Base-by-base conservation (phyloP, 1,140 invertebrate genomes). In the Drosophila persimilis region DNA sequence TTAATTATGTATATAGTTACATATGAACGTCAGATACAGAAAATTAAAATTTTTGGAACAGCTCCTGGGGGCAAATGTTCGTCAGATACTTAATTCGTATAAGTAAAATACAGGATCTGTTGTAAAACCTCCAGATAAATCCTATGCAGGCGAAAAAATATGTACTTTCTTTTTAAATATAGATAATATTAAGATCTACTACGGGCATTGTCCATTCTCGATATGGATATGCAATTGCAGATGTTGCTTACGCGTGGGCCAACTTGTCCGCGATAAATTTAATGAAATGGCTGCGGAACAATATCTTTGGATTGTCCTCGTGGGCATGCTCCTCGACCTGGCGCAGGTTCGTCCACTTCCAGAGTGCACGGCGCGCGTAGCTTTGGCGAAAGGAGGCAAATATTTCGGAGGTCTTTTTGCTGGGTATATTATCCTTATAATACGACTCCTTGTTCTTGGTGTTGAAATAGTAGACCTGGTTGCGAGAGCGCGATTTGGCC, bases 311-410 rank as follows among this genome's bases (percentile, higher is more conserved):
- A 48, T 75, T 43, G 8, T 85, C 73, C 46, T 85, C 89, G 51
- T 55, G 51, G 39, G 86, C 61, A 2, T 73, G 35, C 61, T 90
- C 78, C 9, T 90, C 77, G 46, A 91, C 91, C 71, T 91, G 91
- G 35, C 72, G 53, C 11, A 73, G 66, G 55, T 81, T 71, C 22
- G 89, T 90, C 90, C 91, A 91, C 58, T 91, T 91, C 91, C 91
- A 91, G 17, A 90, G 51, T 41, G 78, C 45, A 24, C 91, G 80
- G 3, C 64, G 61, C 3, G 39, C 35, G 59, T 77, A 91, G 41
- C 76, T 77, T 5, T 66, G 54, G 2, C 81, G 77, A 41, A 91
- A 91, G 44, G 90, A 91, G 41, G 78, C 74, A 47, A 86, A 90
- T 1, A 90, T 70, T 24, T 77, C 77, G 17, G 44, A 43, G 6